phyloP scores from a whole-genome alignment of 2,888 invertebrate genomes.

The Teleiodes luculella region DNA sequence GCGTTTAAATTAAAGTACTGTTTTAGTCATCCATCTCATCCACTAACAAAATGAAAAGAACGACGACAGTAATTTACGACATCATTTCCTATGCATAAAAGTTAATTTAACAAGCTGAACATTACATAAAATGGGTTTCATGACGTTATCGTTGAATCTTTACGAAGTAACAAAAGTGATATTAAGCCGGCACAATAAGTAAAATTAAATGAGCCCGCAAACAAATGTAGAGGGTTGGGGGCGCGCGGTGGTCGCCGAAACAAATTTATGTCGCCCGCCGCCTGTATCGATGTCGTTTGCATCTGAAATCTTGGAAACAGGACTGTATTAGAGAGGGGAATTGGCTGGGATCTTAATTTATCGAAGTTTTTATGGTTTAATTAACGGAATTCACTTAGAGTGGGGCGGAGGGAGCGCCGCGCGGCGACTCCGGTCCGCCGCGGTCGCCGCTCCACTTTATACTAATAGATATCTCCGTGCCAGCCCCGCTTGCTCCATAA shows the following conservation, averaged over 20 bases:
- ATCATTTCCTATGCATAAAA: conserved; percentile 8
- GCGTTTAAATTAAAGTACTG: not conserved
- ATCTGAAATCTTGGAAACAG: conserved; percentile 70
- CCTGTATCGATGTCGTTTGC: conserved; percentile 73
- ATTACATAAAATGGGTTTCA: conserved; percentile 32
- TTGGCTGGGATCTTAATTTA: conserved; percentile 79
- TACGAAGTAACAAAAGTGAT: conserved; percentile 40
- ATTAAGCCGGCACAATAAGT: conserved; percentile 48
- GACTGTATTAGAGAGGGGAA: conserved; percentile 75
- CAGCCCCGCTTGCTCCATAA: conserved; percentile 46
- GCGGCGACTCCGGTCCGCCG: conserved; percentile 38
- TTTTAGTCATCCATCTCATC: not conserved
- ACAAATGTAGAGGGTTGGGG: conserved; percentile 53
- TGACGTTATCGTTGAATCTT: conserved; percentile 40
- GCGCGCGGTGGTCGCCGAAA: conserved; percentile 37
- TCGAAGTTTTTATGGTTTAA: conserved; percentile 80
- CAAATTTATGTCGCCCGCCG: conserved; percentile 57
- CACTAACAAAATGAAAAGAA: not conserved
- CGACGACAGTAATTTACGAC: conserved; percentile 12
- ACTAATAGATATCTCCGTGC: conserved; percentile 66
- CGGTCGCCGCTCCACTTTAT: conserved; percentile 64
- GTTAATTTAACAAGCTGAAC: conserved; percentile 18
- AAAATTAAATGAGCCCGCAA: conserved; percentile 65
- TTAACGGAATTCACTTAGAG: conserved; percentile 79
- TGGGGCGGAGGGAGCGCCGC: conserved; percentile 38